phyloP scores from a whole-genome alignment of 2,797 vertebrate genomes.

The Typhlichthys eigenmanni region DNA sequence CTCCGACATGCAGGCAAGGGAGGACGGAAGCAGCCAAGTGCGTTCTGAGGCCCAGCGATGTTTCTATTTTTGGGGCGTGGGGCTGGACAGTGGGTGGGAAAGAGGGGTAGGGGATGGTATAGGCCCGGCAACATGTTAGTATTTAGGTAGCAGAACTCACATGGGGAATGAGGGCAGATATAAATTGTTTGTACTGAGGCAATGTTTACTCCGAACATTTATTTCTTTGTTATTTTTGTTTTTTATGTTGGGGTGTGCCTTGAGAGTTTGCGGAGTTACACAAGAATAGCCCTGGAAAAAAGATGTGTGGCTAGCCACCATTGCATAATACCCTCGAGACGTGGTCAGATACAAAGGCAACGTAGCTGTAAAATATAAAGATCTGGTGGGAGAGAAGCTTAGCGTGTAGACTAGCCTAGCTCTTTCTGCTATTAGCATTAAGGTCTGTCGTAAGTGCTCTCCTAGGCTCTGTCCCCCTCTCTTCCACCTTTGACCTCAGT shows the following conservation, averaged over 20 bases:
- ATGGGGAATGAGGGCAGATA: slow-evolving; percentile 46
- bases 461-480: slow-evolving; percentile 43
- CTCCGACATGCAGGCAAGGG: slow-evolving; percentile 69
- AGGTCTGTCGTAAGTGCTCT: slow-evolving; percentile 40
- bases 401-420: slow-evolving; percentile 18
- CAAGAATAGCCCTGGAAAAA: slow-evolving; percentile 55
- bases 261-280: slow-evolving; percentile 56
- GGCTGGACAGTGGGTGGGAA: background rate
- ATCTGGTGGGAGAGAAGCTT: slow-evolving; percentile 16
- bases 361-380: slow-evolving; percentile 29
- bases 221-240: slow-evolving; percentile 14
- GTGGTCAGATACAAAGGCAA: slow-evolving; percentile 49
- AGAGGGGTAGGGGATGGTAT: background rate
- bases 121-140: slow-evolving; percentile 60
- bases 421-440: slow-evolving; percentile 43
- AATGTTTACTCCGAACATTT: slow-evolving; percentile 46
- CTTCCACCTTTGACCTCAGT: slow-evolving; percentile 55
- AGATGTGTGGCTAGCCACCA: slow-evolving; percentile 56
- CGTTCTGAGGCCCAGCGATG: slow-evolving; percentile 64
- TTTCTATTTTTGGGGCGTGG: slow-evolving; percentile 70
- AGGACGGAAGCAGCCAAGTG: slow-evolving; percentile 70
- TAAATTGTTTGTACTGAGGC: slow-evolving; percentile 53
- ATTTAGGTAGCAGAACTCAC: slow-evolving; percentile 39
- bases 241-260: slow-evolving; percentile 65
- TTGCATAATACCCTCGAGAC: slow-evolving; percentile 66